These are phyloP conservation scores for Australoheros facetus DNA, from an alignment of 2,797 vertebrate species.

Conservation along the genomic window DNA sequence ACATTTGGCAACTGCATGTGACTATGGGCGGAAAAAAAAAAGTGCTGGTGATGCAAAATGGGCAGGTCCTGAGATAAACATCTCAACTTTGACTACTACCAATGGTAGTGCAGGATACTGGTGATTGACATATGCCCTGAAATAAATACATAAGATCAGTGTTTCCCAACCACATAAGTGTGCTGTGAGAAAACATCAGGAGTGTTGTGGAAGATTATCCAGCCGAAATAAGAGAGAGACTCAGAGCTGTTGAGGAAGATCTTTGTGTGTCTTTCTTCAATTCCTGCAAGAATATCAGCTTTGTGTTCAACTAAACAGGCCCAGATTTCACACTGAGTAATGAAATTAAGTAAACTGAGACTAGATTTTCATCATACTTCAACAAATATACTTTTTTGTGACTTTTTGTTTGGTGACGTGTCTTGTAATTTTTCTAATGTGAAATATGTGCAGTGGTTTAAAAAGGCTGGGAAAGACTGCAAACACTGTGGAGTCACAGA, in stretches of 20 bases:
- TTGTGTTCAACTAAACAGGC: slow-evolving; percentile 3
- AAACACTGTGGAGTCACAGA: not conserved
- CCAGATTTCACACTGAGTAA: not conserved
- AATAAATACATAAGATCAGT: too few relatives aligned
- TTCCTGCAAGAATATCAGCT: slow-evolving; percentile 15
- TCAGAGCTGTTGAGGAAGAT: not conserved
- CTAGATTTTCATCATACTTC: not conserved
- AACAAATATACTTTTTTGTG: not conserved
- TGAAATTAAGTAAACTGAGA: not conserved
- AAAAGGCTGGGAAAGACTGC: too few relatives aligned
- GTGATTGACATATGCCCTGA: too few relatives aligned
- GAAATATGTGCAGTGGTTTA: not conserved
- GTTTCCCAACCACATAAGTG: too few relatives aligned
- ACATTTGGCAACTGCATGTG: too few relatives aligned
- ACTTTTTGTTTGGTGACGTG: not conserved
- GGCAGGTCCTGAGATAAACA: too few relatives aligned
- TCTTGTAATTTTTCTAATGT: not conserved
- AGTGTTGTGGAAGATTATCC: too few relatives aligned
- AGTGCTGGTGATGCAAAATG: too few relatives aligned
- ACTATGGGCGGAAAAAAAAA: too few relatives aligned
- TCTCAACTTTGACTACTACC: too few relatives aligned
- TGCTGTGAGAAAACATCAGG: too few relatives aligned
- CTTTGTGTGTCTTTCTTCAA: slow-evolving; percentile 3
- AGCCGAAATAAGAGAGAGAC: not conserved
- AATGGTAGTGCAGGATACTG: too few relatives aligned